A percentile compares a stretch with the other conserved stretches of the same genome.
These are phyloP conservation scores for Ichneumoninae sp. DNA, from an alignment of 2,888 invertebrate genomes.

Conservation along the genomic window DNA sequence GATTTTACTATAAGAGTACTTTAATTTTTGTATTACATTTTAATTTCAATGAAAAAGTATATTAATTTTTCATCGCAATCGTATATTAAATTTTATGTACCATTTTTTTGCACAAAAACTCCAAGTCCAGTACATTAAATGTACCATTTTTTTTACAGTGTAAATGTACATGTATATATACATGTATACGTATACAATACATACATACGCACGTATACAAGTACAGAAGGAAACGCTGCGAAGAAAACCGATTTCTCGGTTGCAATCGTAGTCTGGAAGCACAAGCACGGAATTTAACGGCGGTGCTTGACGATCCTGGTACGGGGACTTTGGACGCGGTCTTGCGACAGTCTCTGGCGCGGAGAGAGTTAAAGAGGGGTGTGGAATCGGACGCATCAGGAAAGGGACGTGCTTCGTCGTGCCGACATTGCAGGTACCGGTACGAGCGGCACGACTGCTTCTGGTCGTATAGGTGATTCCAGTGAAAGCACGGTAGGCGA, in stretches of 20 bases:
- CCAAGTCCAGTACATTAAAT: too few species aligned
- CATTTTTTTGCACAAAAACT: too few species aligned
- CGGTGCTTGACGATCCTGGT: slow-evolving; percentile 8
- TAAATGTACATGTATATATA: too few species aligned
- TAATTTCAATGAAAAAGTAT: too few species aligned
- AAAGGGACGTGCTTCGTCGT: slow-evolving; percentile 35
- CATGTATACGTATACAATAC: too few species aligned
- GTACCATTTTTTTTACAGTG: too few species aligned
- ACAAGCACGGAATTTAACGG: slow-evolving; percentile 35
- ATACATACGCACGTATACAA: neutral
- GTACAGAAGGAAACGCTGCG: neutral
- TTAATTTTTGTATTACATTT: too few species aligned
- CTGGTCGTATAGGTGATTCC: slow-evolving; percentile 61
- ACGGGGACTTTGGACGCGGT: slow-evolving; percentile 23
- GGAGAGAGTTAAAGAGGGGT: slow-evolving; percentile 14
- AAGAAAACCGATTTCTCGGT: slow-evolving; percentile 8
- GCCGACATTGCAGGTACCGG: slow-evolving; percentile 17
- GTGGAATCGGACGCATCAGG: slow-evolving; percentile 24
- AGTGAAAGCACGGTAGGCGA: slow-evolving; percentile 68
- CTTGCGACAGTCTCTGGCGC: neutral
- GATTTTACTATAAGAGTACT: too few species aligned
- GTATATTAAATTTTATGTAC: too few species aligned
- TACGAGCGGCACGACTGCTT: slow-evolving; percentile 16
- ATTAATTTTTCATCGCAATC: too few species aligned
- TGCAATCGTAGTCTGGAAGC: slow-evolving; percentile 30